Evolutionary conservation across 2,888 invertebrate species (phyloP), one percentile per base, ranked within the genome.

Genomic region (Tetranychus piercei): DNA sequence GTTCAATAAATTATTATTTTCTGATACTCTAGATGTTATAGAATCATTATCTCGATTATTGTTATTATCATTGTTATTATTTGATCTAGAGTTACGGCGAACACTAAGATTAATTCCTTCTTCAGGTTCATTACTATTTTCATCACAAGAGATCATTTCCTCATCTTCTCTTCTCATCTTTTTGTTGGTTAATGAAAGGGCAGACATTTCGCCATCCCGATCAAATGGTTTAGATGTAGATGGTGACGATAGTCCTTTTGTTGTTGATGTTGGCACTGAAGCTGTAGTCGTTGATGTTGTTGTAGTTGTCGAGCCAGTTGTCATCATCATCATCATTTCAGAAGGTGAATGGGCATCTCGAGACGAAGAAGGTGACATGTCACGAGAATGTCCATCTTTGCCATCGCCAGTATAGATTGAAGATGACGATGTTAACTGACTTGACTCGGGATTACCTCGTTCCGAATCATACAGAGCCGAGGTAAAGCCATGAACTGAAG

Each of bases 11-110:
- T 55, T 55, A 55, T 55, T 55, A 55, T 34, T 34, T 34, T 9
- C 55, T 55, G 55, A 15, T 55, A 55, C 9, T 15, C 55, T 9
- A 64, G 22, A 34, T 72, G 75, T 76, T 73, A 76, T 76, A 1
- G 75, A 71, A 22, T 77, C 75, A 73, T 77, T 77, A 34, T 77
- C 78, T n/a, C 75, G 76, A 20, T 75, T 74, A 69, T 75, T 75
- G 11, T 76, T 77, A 20, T 75, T 74, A 69, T 75, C 75, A 15
- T 76, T 75, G 73, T 75, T 75, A 70, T 77, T 78, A 64, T 15
- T 15, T 55, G 11, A 15, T 15, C 11, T 55, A 20, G 22, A 9
- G 22, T 23, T 22, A 22, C 22, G 20, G 11, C 69, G 20, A 22
- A 23, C 34, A 22, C 69, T 69, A 20, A 69, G 34, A 69, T 69